Base-by-base conservation (phyloP, 2,797 vertebrate species). In the Coregonus sp. region DNA sequence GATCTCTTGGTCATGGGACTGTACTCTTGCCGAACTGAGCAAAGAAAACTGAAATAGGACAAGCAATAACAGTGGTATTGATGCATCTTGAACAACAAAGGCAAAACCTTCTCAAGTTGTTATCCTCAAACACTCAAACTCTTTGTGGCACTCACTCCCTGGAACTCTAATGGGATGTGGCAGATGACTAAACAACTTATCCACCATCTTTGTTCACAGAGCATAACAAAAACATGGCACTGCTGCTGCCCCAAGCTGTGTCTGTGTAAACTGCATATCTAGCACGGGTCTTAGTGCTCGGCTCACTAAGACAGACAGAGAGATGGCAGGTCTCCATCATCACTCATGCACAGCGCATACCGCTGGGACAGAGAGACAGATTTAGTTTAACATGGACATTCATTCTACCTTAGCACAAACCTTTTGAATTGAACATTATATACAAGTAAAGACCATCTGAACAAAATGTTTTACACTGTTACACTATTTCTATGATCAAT, bases 301-400 rank as follows among this genome's bases (percentile, higher is more conserved):
- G 37, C n/a, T 14, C 54, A 52, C 70, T 71, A 20, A 51, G 47
- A 47, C 47, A 51, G 67, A 69, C 47, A 29, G 70, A 72, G 14
- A 33, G 14, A 72, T 72, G 70, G 47, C 70, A 31, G 50, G 14
- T 31, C 70, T 54, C 14, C 70, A 72, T 16, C 70, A 29, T 71
- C 70, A 31, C 25, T 72, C 29, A 71, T 71, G 47, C 50, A 20
- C 50, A 52, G 40, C 16, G 25, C 1, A 52, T 25, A 59, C 6
- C 7, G 1, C 56, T 59, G 50, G 70, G 51, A 72, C 25, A 54
- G 20, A 71, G 67, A 40, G 35, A 40, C 33, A 35, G 67, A 40
- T 69, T 4, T 18, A 18, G 31, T 16, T 18, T 69, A 14, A 25
- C 31, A 67, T 11, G 29, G 14, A 37, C 66, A 67, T 18, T 15